Percentiles rank a stretch among this genome's conserved stretches.
Evolutionary conservation across 2,888 invertebrate genomes (phyloP).

Genomic region (Metallyticus violacea): DNA sequence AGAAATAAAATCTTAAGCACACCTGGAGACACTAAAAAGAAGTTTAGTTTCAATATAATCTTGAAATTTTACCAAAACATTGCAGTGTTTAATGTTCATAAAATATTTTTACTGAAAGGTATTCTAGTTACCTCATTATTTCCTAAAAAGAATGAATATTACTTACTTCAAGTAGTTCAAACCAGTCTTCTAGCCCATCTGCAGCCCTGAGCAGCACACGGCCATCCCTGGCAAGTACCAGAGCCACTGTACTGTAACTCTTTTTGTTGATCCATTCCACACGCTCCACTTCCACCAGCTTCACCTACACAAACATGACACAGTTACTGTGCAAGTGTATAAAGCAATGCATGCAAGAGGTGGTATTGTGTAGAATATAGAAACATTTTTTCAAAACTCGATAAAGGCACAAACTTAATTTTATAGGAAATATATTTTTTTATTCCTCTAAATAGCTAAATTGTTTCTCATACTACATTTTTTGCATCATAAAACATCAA

Average conservation of each 20-base stretch:
- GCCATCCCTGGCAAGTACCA: constrained; percentile 48
- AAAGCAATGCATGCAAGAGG: background rate
- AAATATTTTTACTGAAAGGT: no score
- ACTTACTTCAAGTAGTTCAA: constrained; percentile 57
- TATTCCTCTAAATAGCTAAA: no score
- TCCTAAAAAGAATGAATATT: no score
- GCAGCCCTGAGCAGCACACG: constrained; percentile 51
- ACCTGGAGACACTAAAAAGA: no score
- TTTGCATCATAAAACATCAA: no score
- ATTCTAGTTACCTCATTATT: no score
- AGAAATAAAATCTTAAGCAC: no score
- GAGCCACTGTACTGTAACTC: constrained; percentile 60
- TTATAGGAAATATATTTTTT: background rate
- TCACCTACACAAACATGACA: constrained; percentile 47
- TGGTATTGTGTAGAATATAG: background rate
- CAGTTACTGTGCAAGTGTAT: background rate
- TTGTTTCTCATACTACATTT: no score
- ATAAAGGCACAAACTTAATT: background rate
- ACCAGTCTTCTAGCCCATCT: constrained; percentile 63
- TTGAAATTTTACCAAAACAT: no score
- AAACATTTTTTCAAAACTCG: no score
- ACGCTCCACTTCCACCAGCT: constrained; percentile 61
- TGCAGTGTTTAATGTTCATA: no score
- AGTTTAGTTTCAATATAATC: no score
- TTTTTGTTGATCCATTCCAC: constrained; percentile 65